phyloP scores from a whole-genome alignment of 2,113 vertebrate genomes.

The Bubalus kerabau region DNA sequence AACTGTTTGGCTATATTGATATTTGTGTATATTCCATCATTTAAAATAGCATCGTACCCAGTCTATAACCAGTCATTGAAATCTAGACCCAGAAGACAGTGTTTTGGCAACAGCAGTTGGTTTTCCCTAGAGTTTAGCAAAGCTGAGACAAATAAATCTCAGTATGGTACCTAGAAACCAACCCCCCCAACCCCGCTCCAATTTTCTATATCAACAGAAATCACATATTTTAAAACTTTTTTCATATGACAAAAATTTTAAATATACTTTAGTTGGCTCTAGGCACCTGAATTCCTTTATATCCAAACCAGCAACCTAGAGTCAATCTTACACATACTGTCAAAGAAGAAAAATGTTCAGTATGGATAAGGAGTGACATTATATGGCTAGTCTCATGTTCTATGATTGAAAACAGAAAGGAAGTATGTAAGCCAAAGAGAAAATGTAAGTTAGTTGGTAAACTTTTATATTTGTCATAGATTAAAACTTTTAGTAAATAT shows the following conservation, averaged over 20 bases:
- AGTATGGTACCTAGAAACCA: neutral
- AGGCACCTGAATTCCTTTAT: neutral
- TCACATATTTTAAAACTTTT: neutral
- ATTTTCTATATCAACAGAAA: neutral
- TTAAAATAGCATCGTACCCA: neutral
- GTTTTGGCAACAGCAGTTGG: neutral
- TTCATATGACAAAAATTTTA: neutral
- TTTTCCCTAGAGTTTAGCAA: neutral
- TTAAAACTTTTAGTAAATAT: conserved; percentile 18
- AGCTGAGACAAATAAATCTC: neutral
- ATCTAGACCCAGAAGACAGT: neutral
- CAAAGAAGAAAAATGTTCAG: neutral
- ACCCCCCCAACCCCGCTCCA: neutral
- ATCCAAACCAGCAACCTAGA: neutral
- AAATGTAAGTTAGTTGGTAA: neutral
- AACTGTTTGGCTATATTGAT: neutral
- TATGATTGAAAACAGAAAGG: conserved; percentile 4
- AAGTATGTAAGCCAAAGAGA: neutral
- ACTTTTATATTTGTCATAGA: neutral
- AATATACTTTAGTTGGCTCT: neutral
- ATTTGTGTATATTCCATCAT: neutral
- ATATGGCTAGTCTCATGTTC: neutral
- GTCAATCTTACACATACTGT: neutral
- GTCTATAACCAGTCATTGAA: neutral
- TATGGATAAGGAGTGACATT: neutral